A percentile compares a stretch with the other conserved stretches of the same genome.
phyloP scores from a whole-genome alignment of 2,797 vertebrate species.

The Darevskia mixta region DNA sequence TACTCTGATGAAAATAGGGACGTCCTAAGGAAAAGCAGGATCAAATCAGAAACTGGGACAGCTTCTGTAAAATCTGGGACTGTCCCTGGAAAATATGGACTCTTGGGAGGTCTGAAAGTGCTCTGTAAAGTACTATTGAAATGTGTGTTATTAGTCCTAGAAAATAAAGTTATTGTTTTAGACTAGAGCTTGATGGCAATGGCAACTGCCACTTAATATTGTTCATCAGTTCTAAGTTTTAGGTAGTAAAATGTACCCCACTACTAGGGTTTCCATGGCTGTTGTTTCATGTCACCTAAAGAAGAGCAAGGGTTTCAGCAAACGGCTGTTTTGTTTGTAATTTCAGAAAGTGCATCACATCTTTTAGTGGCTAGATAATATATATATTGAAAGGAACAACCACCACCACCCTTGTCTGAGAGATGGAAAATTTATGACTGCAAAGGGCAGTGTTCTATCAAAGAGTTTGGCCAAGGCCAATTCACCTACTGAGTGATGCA shows the following conservation, averaged over 20 bases:
- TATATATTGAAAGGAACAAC: slow-evolving; percentile 53
- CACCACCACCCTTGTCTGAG: slow-evolving; percentile 72
- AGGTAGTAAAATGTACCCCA: slow-evolving; percentile 11
- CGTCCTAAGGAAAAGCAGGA: no score
- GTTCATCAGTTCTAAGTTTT: neutral
- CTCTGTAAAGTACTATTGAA: neutral
- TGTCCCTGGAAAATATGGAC: no score
- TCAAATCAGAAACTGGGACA: no score
- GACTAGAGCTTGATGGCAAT: neutral
- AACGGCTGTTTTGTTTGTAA: slow-evolving; percentile 62
- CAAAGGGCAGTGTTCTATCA: slow-evolving; percentile 76
- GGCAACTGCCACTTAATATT: neutral
- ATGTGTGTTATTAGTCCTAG: neutral
- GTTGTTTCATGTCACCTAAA: slow-evolving; percentile 67
- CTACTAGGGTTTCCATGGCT: slow-evolving; percentile 51
- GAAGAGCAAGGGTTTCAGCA: slow-evolving; percentile 67
- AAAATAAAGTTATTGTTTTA: neutral
- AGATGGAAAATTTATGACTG: slow-evolving; percentile 80
- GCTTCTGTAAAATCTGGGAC: no score
- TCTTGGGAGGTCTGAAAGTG: no score
- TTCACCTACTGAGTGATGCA: slow-evolving; percentile 84
- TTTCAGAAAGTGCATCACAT: slow-evolving; percentile 69
- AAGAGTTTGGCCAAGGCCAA: slow-evolving; percentile 76
- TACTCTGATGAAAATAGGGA: no score
- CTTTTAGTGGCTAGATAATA: slow-evolving; percentile 67